A percentile compares a stretch with the other conserved stretches of the same genome.
Conservation (phyloP, 2,797 vertebrate genomes). For the Odontamblyopus rebecca region DNA sequence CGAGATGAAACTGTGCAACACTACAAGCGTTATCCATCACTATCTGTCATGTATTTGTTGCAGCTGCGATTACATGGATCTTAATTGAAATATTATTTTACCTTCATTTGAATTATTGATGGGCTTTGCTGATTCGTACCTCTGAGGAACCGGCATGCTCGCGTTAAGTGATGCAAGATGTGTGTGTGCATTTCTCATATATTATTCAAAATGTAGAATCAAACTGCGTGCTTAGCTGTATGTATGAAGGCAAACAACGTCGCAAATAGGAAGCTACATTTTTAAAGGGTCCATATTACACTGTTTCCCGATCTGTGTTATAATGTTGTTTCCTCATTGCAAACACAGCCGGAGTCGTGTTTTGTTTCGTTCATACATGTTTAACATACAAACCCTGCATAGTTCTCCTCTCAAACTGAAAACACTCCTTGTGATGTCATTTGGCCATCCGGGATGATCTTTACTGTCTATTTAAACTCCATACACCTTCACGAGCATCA, state of each 20-base stretch:
- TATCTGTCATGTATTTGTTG: slow-evolving; percentile 78
- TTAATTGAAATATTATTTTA: slow-evolving; percentile 84
- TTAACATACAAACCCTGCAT: no score
- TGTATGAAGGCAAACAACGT: background rate
- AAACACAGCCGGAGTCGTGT: no score
- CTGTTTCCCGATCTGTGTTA: no score
- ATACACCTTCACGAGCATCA: no score
- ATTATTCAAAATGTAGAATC: slow-evolving; percentile 66
- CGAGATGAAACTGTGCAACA: slow-evolving; percentile 77
- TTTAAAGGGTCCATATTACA: background rate
- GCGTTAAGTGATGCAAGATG: slow-evolving; percentile 65
- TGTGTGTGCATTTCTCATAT: slow-evolving; percentile 55
- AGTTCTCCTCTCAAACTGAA: no score
- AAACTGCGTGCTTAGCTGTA: slow-evolving; percentile 39
- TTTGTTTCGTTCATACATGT: no score
- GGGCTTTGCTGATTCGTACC: slow-evolving; percentile 64
- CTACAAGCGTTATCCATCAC: slow-evolving; percentile 80
- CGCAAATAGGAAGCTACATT: background rate
- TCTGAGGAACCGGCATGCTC: slow-evolving; percentile 65
- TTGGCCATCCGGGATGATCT: no score
- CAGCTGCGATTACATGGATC: slow-evolving; percentile 78
- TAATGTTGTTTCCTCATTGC: no score
- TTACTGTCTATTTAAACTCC: no score
- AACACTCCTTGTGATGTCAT: no score
- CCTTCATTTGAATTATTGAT: slow-evolving; percentile 83